A percentile compares a stretch with the other conserved stretches of the same genome.
Evolutionary conservation across 2,888 invertebrate species (phyloP).

Genomic region (Drosophila koepferae): DNA sequence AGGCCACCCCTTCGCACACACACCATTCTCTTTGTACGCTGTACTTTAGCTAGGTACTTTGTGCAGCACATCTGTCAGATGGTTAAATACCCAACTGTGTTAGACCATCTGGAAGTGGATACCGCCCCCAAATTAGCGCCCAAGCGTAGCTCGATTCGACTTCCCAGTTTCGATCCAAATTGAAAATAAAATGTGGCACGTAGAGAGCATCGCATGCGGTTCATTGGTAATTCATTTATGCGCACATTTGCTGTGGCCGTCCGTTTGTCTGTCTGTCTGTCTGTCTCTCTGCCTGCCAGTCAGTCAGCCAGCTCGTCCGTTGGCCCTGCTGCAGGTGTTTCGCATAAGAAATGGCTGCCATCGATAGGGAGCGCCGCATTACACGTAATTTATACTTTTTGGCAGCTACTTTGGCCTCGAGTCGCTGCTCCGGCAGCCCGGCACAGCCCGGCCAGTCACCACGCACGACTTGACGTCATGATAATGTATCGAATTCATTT

Average conservation of each 20-base stretch:
- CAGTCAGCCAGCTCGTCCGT: slow-evolving; percentile 1
- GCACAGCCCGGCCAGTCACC: slow-evolving; percentile 46
- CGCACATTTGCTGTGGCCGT: slow-evolving; percentile 66
- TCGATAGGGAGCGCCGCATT: slow-evolving; percentile 66
- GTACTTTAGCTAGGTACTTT: slow-evolving; percentile 24
- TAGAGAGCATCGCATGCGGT: slow-evolving; percentile 66
- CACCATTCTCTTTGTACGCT: background rate
- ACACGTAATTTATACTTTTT: slow-evolving; percentile 78
- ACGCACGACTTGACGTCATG: slow-evolving; percentile 79
- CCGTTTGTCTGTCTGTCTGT: slow-evolving; percentile 1
- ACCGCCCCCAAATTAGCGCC: slow-evolving; percentile 64
- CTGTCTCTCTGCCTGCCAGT: background rate
- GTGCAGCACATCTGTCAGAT: slow-evolving; percentile 64
- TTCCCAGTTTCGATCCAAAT: slow-evolving; percentile 46
- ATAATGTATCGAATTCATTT: slow-evolving; percentile 81
- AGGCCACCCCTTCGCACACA: background rate
- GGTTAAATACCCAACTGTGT: slow-evolving; percentile 53
- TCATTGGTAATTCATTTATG: slow-evolving; percentile 81
- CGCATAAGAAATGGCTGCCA: slow-evolving; percentile 74
- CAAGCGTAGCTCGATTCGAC: slow-evolving; percentile 14
- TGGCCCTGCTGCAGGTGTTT: slow-evolving; percentile 68
- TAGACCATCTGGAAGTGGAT: slow-evolving; percentile 46
- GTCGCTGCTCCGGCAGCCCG: background rate
- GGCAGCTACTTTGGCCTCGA: slow-evolving; percentile 64
- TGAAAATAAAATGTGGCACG: slow-evolving; percentile 74